Evolutionary conservation across 2,113 vertebrate genomes (phyloP).

Genomic region (Scomber colias): DNA sequence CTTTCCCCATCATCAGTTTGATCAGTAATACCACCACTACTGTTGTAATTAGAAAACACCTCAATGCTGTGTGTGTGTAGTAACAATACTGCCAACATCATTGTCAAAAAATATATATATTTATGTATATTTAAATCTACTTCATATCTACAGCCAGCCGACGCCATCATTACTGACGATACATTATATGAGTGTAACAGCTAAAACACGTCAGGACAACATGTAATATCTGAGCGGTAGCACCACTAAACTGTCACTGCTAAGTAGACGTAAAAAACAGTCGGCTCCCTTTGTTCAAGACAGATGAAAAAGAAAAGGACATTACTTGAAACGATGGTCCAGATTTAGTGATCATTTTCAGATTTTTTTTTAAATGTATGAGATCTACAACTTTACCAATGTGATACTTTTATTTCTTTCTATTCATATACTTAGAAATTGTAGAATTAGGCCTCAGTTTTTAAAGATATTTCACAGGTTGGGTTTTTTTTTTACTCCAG

Average conservation of each 20-base stretch:
- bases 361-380: neutral
- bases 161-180: constrained; percentile 47
- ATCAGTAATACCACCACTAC: constrained; percentile 39
- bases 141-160: constrained; percentile 67
- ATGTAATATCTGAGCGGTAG: constrained; percentile 36
- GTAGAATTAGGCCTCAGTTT: constrained; percentile 29
- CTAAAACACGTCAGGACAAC: constrained; percentile 58
- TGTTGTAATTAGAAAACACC: constrained; percentile 53
- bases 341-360: neutral
- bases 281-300: constrained; percentile 50
- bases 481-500: neutral
- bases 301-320: constrained; percentile 9
- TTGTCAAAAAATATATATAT: constrained; percentile 43
- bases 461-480: constrained; percentile 3
- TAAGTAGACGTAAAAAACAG: constrained; percentile 38
- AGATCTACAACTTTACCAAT: constrained; percentile 11
- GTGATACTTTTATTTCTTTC: neutral
- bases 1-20: constrained; percentile 15
- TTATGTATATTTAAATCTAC: constrained; percentile 48
- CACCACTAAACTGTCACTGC: constrained; percentile 59
- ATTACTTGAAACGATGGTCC: constrained; percentile 8
- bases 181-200: constrained; percentile 22
- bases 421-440: constrained; percentile 23
- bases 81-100: constrained; percentile 39
- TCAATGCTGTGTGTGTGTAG: constrained; percentile 18